Evolutionary conservation across 1,140 invertebrate species (phyloP).

Genomic region (Cheumatopsyche charites): DNA sequence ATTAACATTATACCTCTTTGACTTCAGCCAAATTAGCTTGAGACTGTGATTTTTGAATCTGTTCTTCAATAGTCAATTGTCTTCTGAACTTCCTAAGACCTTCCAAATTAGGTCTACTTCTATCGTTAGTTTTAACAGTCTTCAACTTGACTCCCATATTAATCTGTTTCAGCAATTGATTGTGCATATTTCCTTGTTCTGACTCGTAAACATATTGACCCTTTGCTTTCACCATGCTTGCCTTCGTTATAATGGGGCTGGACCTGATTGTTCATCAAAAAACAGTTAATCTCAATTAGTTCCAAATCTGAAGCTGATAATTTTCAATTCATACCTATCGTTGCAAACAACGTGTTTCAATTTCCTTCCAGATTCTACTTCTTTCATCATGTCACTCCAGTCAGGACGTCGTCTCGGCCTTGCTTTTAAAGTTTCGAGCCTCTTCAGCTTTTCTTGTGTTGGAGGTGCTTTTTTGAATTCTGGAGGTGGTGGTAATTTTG

Average conservation of each 20-base stretch:
- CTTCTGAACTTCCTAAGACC: slow-evolving; percentile 85
- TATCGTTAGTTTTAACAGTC: slow-evolving; percentile 80
- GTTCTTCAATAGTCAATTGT: slow-evolving; percentile 88
- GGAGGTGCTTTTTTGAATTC: slow-evolving; percentile 60
- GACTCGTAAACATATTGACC: slow-evolving; percentile 88
- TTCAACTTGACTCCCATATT: slow-evolving; percentile 78
- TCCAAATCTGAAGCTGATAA: neutral
- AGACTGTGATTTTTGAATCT: slow-evolving; percentile 79
- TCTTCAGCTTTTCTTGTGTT: slow-evolving; percentile 63
- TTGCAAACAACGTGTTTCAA: slow-evolving; percentile 83
- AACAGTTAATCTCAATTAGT: neutral
- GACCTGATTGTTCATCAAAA: slow-evolving; percentile 54
- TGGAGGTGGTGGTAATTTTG: slow-evolving; percentile 74
- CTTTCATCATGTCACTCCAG: slow-evolving; percentile 89
- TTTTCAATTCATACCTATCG: slow-evolving; percentile 64
- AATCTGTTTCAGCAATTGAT: slow-evolving; percentile 83
- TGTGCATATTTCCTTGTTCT: slow-evolving; percentile 82
- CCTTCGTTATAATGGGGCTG: slow-evolving; percentile 64
- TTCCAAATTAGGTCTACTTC: slow-evolving; percentile 82
- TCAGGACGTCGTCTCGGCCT: slow-evolving; percentile 81
- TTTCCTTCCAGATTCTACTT: slow-evolving; percentile 79
- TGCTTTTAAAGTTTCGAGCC: slow-evolving; percentile 69
- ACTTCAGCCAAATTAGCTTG: slow-evolving; percentile 65
- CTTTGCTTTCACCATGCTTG: slow-evolving; percentile 70
- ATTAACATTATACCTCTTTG: slow-evolving; percentile 47